Conservation (phyloP, 1,140 invertebrate genomes). For the Glossosoma conforme region DNA sequence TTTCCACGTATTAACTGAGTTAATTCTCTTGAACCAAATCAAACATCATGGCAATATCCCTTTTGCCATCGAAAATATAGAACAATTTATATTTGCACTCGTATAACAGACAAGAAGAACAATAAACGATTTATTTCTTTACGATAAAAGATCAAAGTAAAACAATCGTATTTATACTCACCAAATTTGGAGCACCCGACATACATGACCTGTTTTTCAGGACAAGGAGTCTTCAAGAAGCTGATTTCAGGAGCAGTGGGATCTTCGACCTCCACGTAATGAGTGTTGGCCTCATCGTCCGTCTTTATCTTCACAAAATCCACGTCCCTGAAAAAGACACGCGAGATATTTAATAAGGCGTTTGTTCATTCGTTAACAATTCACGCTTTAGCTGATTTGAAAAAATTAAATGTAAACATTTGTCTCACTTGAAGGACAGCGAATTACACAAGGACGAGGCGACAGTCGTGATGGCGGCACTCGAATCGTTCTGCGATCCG, state of each 20-base stretch:
- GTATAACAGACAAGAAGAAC: no score
- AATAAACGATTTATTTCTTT: no score
- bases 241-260: constrained; percentile 73
- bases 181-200: constrained; percentile 72
- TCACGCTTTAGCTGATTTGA: no score
- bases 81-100: no score
- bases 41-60: no score
- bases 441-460: constrained; percentile 71
- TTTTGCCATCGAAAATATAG: no score
- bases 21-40: no score
- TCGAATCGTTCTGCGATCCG: constrained; percentile 60
- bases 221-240: constrained; percentile 70
- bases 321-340: constrained; percentile 33
- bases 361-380: background rate
- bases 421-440: constrained; percentile 67
- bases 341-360: background rate
- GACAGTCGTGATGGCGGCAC: constrained; percentile 51
- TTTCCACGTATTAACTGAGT: no score
- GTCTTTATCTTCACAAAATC: constrained; percentile 35
- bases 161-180: no score
- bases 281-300: constrained; percentile 36
- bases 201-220: constrained; percentile 72
- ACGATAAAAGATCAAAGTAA: no score
- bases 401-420: background rate
- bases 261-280: constrained; percentile 67